A percentile compares a stretch with the other conserved stretches of the same genome.
Conservation (phyloP, 1,140 invertebrate species). For the Drosophila persimilis region DNA sequence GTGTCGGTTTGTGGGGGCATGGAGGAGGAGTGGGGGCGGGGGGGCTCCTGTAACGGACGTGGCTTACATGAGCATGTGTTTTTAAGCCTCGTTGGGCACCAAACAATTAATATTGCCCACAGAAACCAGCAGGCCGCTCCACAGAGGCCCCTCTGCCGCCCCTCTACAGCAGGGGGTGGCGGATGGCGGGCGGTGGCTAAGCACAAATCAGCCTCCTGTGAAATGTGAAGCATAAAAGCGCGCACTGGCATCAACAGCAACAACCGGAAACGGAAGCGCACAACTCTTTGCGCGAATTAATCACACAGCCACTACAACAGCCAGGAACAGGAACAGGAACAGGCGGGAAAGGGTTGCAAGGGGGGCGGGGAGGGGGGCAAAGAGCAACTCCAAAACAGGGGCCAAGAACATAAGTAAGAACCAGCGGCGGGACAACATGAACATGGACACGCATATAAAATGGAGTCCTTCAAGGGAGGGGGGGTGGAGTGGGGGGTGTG, state of each 20-base stretch:
- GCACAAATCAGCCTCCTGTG: conserved; percentile 71
- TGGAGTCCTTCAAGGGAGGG: conserved; percentile 6
- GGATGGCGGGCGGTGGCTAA: conserved; percentile 11
- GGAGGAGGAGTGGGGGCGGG: neutral
- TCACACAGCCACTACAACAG: conserved; percentile 70
- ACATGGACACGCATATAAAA: conserved; percentile 56
- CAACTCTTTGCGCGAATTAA: conserved; percentile 81
- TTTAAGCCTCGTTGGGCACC: conserved; percentile 78
- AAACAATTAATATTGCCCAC: conserved; percentile 73
- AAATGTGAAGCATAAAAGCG: conserved; percentile 77
- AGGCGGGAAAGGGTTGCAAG: too few relatives aligned
- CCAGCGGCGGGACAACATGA: conserved; percentile 42
- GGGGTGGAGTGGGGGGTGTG: neutral
- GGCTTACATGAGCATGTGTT: conserved; percentile 79
- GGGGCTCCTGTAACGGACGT: conserved; percentile 62
- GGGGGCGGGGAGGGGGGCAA: too few relatives aligned
- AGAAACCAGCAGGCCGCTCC: too few relatives aligned
- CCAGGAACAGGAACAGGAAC: conserved; percentile 20
- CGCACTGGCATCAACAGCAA: conserved; percentile 38
- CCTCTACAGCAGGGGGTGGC: neutral
- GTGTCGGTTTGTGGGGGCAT: neutral
- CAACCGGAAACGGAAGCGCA: conserved; percentile 77
- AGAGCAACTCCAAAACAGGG: conserved; percentile 8
- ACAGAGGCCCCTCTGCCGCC: too few relatives aligned
- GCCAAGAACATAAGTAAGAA: conserved; percentile 33